Conservation (phyloP, 1,140 invertebrate genomes). For the Drosophila baimaii region DNA sequence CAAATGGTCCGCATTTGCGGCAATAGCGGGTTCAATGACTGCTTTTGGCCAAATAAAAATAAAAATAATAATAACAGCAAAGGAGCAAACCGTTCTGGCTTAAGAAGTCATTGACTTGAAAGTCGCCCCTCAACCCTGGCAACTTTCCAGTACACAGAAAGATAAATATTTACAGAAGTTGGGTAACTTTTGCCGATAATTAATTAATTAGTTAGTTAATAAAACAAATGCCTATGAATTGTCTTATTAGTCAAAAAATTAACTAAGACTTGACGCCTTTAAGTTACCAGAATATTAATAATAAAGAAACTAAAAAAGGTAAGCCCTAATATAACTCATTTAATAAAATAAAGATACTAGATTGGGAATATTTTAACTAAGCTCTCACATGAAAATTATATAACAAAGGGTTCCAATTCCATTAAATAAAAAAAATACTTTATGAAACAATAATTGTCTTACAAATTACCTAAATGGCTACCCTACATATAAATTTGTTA, state of each 20-base stretch:
- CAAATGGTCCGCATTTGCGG: slow-evolving; percentile 60
- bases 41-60: slow-evolving; percentile 34
- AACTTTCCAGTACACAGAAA: slow-evolving; percentile 4
- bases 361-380: too few species aligned
- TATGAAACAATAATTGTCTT: not conserved
- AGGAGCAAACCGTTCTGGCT: slow-evolving; percentile 20
- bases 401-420: too few species aligned
- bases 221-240: not conserved
- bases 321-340: too few species aligned
- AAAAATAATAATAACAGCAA: slow-evolving; percentile 5
- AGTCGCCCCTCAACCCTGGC: not conserved
- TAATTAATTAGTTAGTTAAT: too few species aligned
- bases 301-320: not conserved
- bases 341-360: too few species aligned
- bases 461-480: not conserved
- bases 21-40: slow-evolving; percentile 66
- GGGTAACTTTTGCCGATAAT: not conserved
- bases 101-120: slow-evolving; percentile 53
- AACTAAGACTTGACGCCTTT: too few species aligned
- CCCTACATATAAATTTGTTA: not conserved
- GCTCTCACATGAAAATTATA: too few species aligned
- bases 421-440: not conserved
- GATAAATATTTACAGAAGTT: not conserved
- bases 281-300: too few species aligned
- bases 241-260: too few species aligned